Base-by-base conservation (phyloP, 2,888 invertebrate genomes). In the Mythimna vitellina region DNA sequence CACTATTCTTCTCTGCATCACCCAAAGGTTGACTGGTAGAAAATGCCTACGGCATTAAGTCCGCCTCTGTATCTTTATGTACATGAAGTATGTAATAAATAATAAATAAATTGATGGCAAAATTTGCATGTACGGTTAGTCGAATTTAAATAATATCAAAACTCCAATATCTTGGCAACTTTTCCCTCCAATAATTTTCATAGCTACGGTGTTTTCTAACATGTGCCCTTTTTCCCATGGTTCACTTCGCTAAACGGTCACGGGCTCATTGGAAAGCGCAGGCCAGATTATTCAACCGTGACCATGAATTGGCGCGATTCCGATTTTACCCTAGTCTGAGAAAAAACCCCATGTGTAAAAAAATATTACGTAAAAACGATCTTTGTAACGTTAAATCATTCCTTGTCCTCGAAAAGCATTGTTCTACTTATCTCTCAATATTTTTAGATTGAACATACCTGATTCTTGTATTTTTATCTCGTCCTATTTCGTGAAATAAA, bases 251-350 rank as follows among this genome's bases (percentile, higher is more conserved):
- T 78, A 65, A 78, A 78, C 82, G 73, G 73, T 51, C 51, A 54
- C 56, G 57, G 32, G 73, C 57, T 72, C 77, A 70, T 65, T 70
- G 65, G 61, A 78, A 82, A 78, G 62, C 83, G 49, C 54, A 65
- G 25, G 53, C 65, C 57, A 65, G 65, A 58, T 82, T 82, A 82
- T 78, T 78, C 78, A 78, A 65, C 57, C 83, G 62, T 78, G 80
- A 71, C 64, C 78, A 82, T 82, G 82, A 78, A 78, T 82, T 61
- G 82, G 78, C 82, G 38, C 81, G 58, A 75, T 81, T 81, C 76
- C 68, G 61, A 76, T 76, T 67, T 63, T 60, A 60, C 38, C 32
- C 38, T n/a, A 61, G 56, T 56, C 42, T 76, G 76, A 56, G 80
- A 76, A 81, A 75, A 81, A 56, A 42, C 42, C 22, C 61, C 49